Conservation (phyloP, 1,140 invertebrate species). For the Cotesia chilonis region DNA sequence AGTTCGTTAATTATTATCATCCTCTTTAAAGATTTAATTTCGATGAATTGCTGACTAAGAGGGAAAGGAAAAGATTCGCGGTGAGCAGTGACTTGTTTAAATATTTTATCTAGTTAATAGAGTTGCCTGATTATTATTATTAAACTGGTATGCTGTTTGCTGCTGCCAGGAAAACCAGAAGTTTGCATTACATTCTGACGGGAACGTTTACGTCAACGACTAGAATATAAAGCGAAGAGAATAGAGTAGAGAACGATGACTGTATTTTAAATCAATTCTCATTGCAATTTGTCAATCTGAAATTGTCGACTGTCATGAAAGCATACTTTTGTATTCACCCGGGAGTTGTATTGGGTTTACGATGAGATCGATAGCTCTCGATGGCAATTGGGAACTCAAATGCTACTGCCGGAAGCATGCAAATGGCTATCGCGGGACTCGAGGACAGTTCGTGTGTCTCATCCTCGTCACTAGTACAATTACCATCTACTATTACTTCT, state of each 20-base stretch:
- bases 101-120: constrained; percentile 32
- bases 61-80: neutral
- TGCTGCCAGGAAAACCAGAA: too few species aligned
- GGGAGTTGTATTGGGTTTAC: constrained; percentile 8
- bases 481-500: neutral
- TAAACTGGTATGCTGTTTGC: too few species aligned
- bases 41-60: constrained; percentile 8
- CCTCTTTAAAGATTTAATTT: constrained; percentile 27
- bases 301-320: constrained; percentile 15
- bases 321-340: constrained; percentile 8
- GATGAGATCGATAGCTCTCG: constrained; percentile 27
- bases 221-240: too few species aligned
- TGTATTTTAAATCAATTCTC: constrained; percentile 25
- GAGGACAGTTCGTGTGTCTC: constrained; percentile 7
- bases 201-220: too few species aligned
- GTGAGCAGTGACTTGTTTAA: constrained; percentile 18
- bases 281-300: constrained; percentile 25
- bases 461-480: neutral
- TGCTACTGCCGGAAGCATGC: constrained; percentile 29
- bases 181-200: too few species aligned
- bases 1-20: constrained; percentile 35
- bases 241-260: neutral
- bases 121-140: neutral
- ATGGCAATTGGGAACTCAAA: constrained; percentile 21
- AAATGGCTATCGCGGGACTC: constrained; percentile 31